Evolutionary conservation across 2,113 vertebrate genomes (phyloP).

Genomic region (Hiodon alosoides): DNA sequence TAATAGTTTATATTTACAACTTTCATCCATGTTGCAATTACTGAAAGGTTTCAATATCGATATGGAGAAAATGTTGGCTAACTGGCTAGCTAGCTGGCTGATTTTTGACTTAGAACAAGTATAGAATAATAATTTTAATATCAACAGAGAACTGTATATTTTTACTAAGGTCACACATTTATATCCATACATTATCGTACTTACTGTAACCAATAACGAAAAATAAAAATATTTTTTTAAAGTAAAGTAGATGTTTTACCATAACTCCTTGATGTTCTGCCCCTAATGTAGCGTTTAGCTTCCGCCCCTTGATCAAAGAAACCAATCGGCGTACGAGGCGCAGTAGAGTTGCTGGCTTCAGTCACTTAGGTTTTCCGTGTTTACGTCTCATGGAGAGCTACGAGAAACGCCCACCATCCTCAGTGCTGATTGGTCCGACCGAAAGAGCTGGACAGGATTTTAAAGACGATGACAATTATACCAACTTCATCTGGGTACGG

Average conservation of each 20-base stretch:
- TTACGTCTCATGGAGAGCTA: constrained; percentile 1
- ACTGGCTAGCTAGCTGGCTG: too few species aligned
- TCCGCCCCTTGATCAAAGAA: not conserved
- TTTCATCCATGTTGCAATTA: too few species aligned
- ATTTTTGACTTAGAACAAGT: too few species aligned
- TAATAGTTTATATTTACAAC: too few species aligned
- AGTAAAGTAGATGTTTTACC: not conserved
- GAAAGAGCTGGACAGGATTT: not conserved
- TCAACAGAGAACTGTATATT: too few species aligned
- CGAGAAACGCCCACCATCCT: constrained; percentile 1
- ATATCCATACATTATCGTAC: too few species aligned
- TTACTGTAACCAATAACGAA: not conserved
- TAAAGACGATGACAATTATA: not conserved
- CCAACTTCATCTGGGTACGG: not conserved
- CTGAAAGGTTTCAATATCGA: too few species aligned
- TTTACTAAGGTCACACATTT: too few species aligned
- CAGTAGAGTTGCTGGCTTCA: not conserved
- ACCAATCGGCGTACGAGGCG: not conserved
- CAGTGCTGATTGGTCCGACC: not conserved
- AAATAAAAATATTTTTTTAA: not conserved
- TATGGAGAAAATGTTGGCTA: too few species aligned
- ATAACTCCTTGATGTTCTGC: not conserved
- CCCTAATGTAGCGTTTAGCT: not conserved
- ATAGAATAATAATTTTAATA: too few species aligned
- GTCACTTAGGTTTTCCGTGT: constrained; percentile 9